Conservation (phyloP, 2,797 vertebrate species). For the Lagorchestes hirsutus region DNA sequence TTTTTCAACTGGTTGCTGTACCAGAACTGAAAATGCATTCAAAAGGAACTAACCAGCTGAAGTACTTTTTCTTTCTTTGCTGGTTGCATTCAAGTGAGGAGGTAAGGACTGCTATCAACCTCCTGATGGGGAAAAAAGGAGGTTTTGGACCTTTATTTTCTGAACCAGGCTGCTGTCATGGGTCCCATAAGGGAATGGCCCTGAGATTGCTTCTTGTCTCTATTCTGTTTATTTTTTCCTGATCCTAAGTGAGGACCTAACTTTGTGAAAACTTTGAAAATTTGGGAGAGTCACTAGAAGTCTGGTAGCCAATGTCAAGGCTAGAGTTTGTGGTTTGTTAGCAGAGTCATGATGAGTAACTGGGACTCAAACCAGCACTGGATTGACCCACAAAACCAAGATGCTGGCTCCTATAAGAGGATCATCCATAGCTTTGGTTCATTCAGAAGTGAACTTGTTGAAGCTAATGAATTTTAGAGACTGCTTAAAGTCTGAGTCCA, state of each 20-base stretch:
- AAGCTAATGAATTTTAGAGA: not conserved
- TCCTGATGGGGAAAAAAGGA: not conserved
- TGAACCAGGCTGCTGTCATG: not conserved
- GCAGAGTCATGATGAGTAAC: not conserved
- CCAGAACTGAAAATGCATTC: not conserved
- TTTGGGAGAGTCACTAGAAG: not conserved
- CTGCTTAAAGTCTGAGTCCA: not conserved
- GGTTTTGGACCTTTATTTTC: not conserved
- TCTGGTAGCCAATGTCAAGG: not conserved
- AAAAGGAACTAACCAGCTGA: not conserved
- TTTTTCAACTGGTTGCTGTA: not conserved
- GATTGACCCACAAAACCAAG: not conserved
- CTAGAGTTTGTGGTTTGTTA: not conserved
- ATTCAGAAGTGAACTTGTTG: not conserved
- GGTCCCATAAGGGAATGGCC: not conserved
- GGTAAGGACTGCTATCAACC: not conserved
- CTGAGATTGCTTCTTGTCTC: not conserved
- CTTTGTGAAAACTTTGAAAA: not conserved
- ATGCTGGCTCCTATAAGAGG: not conserved
- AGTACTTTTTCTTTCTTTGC: not conserved
- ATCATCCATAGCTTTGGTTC: not conserved
- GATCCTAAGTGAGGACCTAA: not conserved
- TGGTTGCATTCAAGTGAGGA: not conserved
- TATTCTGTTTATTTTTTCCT: not conserved
- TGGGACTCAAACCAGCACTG: not conserved